phyloP scores from a whole-genome alignment of 1,140 invertebrate species.

The Tetramorium alpestre region DNA sequence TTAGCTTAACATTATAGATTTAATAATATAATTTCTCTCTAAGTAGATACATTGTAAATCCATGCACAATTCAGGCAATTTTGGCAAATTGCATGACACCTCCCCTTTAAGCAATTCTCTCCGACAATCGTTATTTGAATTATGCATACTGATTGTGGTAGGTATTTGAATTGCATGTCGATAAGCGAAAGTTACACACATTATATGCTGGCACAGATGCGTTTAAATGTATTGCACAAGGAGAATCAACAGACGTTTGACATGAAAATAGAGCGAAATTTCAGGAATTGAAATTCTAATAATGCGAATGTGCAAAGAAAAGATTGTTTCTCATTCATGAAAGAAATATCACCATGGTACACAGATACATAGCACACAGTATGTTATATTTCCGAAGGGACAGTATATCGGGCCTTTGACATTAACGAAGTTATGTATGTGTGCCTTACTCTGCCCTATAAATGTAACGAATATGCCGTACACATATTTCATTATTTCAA shows the following conservation, averaged over 20 bases:
- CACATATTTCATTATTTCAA: slow-evolving; percentile 49
- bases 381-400: slow-evolving; percentile 61
- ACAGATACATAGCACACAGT: slow-evolving; percentile 82
- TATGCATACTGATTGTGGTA: slow-evolving; percentile 64
- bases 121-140: slow-evolving; percentile 59
- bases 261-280: slow-evolving; percentile 82
- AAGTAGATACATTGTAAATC: slow-evolving; percentile 47
- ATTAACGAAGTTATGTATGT: slow-evolving; percentile 75
- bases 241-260: slow-evolving; percentile 82
- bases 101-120: slow-evolving; percentile 59
- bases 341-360: slow-evolving; percentile 78
- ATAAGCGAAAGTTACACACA: slow-evolving; percentile 71
- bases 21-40: slow-evolving; percentile 23
- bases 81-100: slow-evolving; percentile 67
- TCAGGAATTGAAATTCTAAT: slow-evolving; percentile 66
- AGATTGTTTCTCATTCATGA: slow-evolving; percentile 69
- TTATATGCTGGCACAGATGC: slow-evolving; percentile 82
- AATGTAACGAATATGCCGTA: slow-evolving; percentile 51
- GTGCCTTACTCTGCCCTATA: slow-evolving; percentile 71
- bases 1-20: slow-evolving; percentile 22
- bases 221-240: slow-evolving; percentile 82
- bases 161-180: slow-evolving; percentile 71
- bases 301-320: slow-evolving; percentile 67
- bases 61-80: slow-evolving; percentile 41
- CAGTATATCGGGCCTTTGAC: slow-evolving; percentile 64